These are phyloP conservation scores for Troides aeacus DNA, from an alignment of 2,888 invertebrate species.

Conservation along the genomic window DNA sequence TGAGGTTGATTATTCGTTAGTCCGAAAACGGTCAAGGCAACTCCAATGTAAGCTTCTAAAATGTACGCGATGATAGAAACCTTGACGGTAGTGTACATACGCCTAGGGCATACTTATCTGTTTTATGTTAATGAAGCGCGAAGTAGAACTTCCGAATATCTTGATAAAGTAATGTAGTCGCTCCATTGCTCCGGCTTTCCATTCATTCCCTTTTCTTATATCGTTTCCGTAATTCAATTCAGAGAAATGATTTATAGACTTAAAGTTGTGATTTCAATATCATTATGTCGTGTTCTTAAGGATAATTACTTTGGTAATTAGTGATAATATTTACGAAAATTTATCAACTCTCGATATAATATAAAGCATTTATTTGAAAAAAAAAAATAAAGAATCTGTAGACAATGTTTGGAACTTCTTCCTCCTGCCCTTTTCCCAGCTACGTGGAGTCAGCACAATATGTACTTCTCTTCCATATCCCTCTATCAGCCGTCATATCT, in stretches of 20 bases:
- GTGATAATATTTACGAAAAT: background rate
- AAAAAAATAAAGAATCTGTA: background rate
- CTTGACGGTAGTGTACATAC: slow-evolving; percentile 2
- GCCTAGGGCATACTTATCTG: slow-evolving; percentile 16
- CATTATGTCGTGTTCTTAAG: background rate
- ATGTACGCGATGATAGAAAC: background rate
- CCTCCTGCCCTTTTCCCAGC: too few species aligned
- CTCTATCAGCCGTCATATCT: too few species aligned
- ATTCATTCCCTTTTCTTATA: slow-evolving; percentile 20
- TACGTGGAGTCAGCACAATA: too few species aligned
- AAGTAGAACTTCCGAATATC: slow-evolving; percentile 20
- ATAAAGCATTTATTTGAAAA: too few species aligned
- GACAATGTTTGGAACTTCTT: too few species aligned
- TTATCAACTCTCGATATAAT: background rate
- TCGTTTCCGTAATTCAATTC: slow-evolving; percentile 17
- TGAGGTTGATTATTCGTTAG: background rate
- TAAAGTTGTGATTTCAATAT: slow-evolving; percentile 1
- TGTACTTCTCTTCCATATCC: too few species aligned
- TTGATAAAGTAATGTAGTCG: slow-evolving; percentile 22
- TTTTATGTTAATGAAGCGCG: slow-evolving; percentile 26
- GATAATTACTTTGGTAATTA: background rate
- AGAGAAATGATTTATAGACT: slow-evolving; percentile 5
- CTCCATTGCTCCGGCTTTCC: slow-evolving; percentile 10
- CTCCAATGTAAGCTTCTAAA: background rate
- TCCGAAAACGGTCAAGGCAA: background rate